A percentile compares a stretch with the other conserved stretches of the same genome.
Evolutionary conservation across 2,797 vertebrate species (phyloP).

Genomic region (Melanotaenia trifasciata): DNA sequence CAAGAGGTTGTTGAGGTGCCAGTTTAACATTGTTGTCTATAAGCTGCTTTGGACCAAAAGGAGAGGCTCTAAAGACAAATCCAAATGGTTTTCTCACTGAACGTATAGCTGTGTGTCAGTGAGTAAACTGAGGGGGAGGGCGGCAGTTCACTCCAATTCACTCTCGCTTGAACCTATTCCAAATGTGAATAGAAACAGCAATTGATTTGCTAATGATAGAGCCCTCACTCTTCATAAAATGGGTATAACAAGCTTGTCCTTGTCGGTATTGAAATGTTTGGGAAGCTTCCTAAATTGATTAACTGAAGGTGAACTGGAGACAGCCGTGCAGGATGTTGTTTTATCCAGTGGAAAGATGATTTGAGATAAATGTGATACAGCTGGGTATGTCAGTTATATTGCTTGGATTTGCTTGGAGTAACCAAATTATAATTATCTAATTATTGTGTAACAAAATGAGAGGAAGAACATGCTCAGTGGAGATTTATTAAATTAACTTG

Average conservation of each 20-base stretch:
- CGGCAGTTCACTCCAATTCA: conserved; percentile 41
- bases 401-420: conserved; percentile 33
- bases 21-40: conserved; percentile 73
- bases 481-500: conserved; percentile 35
- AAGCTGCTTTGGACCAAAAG: conserved; percentile 71
- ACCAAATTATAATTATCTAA: conserved; percentile 44
- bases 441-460: conserved; percentile 32
- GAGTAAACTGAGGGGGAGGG: conserved; percentile 57
- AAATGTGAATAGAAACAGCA: conserved; percentile 63
- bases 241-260: conserved; percentile 61
- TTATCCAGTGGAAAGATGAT: conserved; percentile 66
- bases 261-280: conserved; percentile 51
- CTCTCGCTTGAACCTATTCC: conserved; percentile 50
- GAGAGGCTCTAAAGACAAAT: conserved; percentile 72
- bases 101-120: conserved; percentile 49
- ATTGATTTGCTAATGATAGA: conserved; percentile 79
- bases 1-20: conserved; percentile 64
- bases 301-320: conserved; percentile 63
- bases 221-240: conserved; percentile 64
- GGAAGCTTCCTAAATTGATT: conserved; percentile 72
- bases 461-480: conserved; percentile 31
- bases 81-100: conserved; percentile 54
- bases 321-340: conserved; percentile 60
- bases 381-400: conserved; percentile 38
- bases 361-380: conserved; percentile 65